A percentile compares a stretch with the other conserved stretches of the same genome.
Evolutionary conservation across 2,113 vertebrate genomes (phyloP).

Genomic region (Nannobrachium achirus): DNA sequence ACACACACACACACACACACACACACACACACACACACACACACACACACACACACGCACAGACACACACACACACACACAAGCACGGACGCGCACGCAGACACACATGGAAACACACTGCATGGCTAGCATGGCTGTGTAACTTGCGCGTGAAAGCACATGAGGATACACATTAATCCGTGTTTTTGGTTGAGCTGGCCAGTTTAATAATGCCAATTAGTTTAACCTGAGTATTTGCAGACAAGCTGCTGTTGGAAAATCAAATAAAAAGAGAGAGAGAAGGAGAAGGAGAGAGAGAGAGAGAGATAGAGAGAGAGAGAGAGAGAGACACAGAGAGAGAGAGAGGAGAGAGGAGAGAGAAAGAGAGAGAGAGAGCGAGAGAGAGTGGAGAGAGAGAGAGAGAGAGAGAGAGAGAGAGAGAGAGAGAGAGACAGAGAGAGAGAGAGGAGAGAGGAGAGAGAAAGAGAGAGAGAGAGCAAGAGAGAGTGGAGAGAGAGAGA

Average conservation of each 20-base stretch:
- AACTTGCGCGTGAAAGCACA: not conserved
- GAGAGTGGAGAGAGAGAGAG: constrained; percentile 33
- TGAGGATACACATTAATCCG: constrained; percentile 8
- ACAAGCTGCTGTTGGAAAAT: constrained; percentile 64
- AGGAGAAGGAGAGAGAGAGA: not conserved
- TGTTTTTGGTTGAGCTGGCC: constrained; percentile 48
- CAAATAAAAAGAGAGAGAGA: constrained; percentile 39
- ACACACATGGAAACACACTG: constrained; percentile 20
- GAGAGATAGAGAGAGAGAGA: constrained; percentile 8
- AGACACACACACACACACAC: not conserved
- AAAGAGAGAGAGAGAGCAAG: constrained; percentile 33
- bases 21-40: constrained; percentile 19
- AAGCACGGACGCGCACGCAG: constrained; percentile 28
- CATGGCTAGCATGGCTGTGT: no score
- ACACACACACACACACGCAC: constrained; percentile 10
- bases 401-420: constrained; percentile 13
- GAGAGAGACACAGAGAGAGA: not conserved
- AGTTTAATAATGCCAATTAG: constrained; percentile 78
- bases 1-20: constrained; percentile 17
- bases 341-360: no score
- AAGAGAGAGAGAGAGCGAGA: not conserved
- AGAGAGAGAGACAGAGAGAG: constrained; percentile 5
- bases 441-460: no score
- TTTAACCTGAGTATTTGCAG: constrained; percentile 69
- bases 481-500: not conserved